A percentile compares a stretch with the other conserved stretches of the same genome.
Evolutionary conservation across 1,140 invertebrate genomes (phyloP).

Genomic region (Drosophila auraria): DNA sequence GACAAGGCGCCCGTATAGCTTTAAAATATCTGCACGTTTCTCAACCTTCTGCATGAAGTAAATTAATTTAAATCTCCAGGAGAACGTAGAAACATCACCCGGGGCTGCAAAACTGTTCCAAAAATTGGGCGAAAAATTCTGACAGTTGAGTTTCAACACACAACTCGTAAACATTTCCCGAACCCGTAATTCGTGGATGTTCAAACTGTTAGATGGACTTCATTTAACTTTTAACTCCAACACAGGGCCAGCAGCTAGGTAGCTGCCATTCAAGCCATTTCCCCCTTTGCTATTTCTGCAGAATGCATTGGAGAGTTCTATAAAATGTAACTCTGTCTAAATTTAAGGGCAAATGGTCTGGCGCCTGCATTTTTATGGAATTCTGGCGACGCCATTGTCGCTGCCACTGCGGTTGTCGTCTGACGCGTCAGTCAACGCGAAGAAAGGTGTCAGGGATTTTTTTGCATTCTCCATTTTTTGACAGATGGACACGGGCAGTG

Average conservation of each 20-base stretch:
- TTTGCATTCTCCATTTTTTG: conserved; percentile 63
- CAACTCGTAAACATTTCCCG: conserved; percentile 68
- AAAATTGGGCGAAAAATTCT: conserved; percentile 43
- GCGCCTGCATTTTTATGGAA: conserved; percentile 73
- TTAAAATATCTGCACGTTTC: not conserved
- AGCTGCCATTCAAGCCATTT: conserved; percentile 41
- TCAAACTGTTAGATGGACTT: conserved; percentile 54
- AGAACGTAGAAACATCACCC: conserved; percentile 31
- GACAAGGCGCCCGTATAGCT: not conserved
- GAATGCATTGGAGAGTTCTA: conserved; percentile 21
- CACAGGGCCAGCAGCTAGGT: conserved; percentile 22
- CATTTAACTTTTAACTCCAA: conserved; percentile 59
- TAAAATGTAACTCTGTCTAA: conserved; percentile 57
- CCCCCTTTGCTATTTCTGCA: conserved; percentile 24
- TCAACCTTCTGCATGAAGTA: conserved; percentile 2
- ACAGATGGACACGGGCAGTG: conserved; percentile 58
- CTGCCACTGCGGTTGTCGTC: conserved; percentile 42
- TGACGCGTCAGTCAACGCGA: conserved; percentile 67
- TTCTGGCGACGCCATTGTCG: conserved; percentile 45
- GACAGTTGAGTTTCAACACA: conserved; percentile 60
- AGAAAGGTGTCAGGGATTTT: conserved; percentile 75
- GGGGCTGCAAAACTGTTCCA: conserved; percentile 37
- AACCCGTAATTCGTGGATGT: conserved; percentile 40
- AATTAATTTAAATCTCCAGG: conserved; percentile 50
- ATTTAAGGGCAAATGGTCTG: conserved; percentile 59